Conservation (phyloP, 2,113 vertebrate genomes). For the Triplophysa tibetana region DNA sequence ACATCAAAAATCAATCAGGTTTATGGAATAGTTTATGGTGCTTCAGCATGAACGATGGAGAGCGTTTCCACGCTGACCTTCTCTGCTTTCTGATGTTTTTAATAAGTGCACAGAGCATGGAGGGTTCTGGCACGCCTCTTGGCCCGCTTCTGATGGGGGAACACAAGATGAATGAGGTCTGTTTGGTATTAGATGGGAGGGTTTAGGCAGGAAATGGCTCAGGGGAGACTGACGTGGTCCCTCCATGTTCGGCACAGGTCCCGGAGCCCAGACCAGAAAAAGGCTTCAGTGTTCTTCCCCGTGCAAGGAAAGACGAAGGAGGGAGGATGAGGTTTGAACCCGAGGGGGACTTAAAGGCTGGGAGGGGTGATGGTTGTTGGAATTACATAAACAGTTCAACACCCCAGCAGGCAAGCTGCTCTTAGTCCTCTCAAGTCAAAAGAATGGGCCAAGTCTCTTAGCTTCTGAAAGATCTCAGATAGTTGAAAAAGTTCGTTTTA, state of each 20-base stretch:
- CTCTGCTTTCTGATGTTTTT: constrained; percentile 34
- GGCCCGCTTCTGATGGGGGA: constrained; percentile 18
- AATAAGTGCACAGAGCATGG: constrained; percentile 23
- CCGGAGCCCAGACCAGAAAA: constrained; percentile 47
- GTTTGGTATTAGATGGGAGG: constrained; percentile 73
- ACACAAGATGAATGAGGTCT: constrained; percentile 69
- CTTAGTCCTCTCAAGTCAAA: neutral
- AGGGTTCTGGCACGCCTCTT: constrained; percentile 51
- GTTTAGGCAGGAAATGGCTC: constrained; percentile 75
- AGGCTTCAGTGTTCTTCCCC: constrained; percentile 58
- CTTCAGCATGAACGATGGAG: neutral
- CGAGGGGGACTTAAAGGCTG: constrained; percentile 31
- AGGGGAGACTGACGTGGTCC: constrained; percentile 59
- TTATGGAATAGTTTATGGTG: neutral
- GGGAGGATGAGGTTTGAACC: constrained; percentile 49
- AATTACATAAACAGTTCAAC: constrained; percentile 65
- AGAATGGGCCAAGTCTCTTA: constrained; percentile 17
- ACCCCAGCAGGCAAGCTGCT: constrained; percentile 43
- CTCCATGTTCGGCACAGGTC: constrained; percentile 49
- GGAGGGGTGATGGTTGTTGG: constrained; percentile 44
- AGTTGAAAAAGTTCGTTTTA: constrained; percentile 19
- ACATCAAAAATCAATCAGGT: neutral
- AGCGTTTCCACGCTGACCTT: constrained; percentile 6
- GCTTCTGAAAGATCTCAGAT: constrained; percentile 31
- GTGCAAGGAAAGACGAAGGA: constrained; percentile 8